Base-by-base conservation (phyloP, 2,797 vertebrate genomes). In the Salarias fasciatus region DNA sequence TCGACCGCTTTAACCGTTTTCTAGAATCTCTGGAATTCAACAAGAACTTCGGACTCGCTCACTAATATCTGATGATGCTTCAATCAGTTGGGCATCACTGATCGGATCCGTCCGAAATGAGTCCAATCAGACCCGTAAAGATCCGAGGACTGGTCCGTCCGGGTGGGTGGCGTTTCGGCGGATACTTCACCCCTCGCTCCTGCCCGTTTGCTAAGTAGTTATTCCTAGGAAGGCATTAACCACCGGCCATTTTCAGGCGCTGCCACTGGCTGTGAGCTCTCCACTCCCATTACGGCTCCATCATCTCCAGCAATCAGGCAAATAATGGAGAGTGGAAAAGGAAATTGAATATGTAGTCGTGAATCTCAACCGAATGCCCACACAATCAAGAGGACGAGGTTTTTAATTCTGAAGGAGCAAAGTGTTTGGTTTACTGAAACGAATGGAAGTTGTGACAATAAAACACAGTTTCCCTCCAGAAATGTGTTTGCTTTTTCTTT, bases 141-240 rank as follows among this genome's bases (percentile, higher is more conserved):
- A 33, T 14, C 18, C 8, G 29, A 15, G 50, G 29, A 43, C 36
- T 50, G n/a, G 29, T 29, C 11, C 18, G 18, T 15, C 12, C 7
- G 4, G 40, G 30, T 10, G 29, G 1, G 7, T 53, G 15, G 59
- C 31, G 29, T 54, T 63, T 65, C 15, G 42, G 43, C 35, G 0
- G 1, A 18, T 53, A 15, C n/a, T n/a, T 33, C 53, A 47, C 43
- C 30, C 40, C 11, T 29, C 30, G 29, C 18, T 35, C 7, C 28
- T 24, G 18, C 13, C 11, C 7, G 2, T 12, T 48, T 29, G 29
- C 8, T 30, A 1, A 15, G 4, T 11, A 30, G 11, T 33, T 37
- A 7, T 36, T 3, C 5, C n/a, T 43, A 37, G 18, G 48, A 44
- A 52, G n/a, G 31, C 47, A 65, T 72, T 69, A 53, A 36, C 63